Conservation (phyloP, 1,140 invertebrate genomes). For the Orussus abietinus region DNA sequence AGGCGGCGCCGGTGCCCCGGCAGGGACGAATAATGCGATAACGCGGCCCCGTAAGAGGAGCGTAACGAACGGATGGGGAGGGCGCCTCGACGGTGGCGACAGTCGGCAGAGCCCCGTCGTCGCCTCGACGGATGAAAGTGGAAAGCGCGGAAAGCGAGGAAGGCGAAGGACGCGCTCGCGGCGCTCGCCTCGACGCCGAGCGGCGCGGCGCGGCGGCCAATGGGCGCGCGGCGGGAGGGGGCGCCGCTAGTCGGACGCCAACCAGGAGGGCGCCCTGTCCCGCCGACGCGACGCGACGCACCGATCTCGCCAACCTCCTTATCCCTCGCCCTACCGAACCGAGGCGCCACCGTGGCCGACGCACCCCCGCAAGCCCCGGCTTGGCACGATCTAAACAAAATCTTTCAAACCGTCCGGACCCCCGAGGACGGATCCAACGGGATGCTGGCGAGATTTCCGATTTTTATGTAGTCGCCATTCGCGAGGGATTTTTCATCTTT, state of each 20-base stretch:
- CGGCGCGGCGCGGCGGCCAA: constrained; percentile 7
- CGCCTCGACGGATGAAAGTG: constrained; percentile 8
- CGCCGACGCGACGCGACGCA: background rate
- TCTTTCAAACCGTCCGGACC: background rate
- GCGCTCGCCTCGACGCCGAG: constrained; percentile 35
- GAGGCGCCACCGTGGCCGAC: constrained; percentile 7
- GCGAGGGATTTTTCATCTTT: too few relatives aligned
- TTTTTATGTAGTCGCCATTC: too few relatives aligned
- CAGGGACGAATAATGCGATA: constrained; percentile 10
- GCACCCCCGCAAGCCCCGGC: constrained; percentile 5
- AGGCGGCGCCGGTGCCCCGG: too few relatives aligned
- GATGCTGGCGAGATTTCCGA: too few relatives aligned
- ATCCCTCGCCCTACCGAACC: constrained; percentile 3
- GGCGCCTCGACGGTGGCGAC: constrained; percentile 19
- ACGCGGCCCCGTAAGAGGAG: background rate
- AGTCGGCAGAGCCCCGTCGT: constrained; percentile 11
- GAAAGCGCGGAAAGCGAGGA: background rate
- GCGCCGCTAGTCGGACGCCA: constrained; percentile 25
- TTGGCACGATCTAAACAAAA: constrained; percentile 3
- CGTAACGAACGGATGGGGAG: constrained; percentile 7
- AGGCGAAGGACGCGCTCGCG: constrained; percentile 17
- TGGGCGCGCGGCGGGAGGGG: constrained; percentile 6
- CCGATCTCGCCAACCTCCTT: constrained; percentile 4
- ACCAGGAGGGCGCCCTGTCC: constrained; percentile 21
- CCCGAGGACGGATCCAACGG: too few relatives aligned